Evolutionary conservation across 1,140 invertebrate genomes (phyloP).

Genomic region (Bradynema listronoti): DNA sequence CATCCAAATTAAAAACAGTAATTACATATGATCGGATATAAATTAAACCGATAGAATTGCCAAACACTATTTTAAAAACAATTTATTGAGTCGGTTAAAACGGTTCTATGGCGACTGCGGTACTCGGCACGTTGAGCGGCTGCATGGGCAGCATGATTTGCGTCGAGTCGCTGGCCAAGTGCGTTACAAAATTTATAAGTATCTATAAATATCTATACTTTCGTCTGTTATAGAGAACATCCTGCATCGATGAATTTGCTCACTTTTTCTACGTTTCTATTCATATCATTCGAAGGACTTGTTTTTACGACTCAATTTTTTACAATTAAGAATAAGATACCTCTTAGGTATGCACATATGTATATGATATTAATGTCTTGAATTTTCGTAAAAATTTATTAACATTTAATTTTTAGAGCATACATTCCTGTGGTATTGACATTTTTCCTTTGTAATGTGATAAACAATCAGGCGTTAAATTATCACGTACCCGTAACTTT

Average conservation of each 20-base stretch:
- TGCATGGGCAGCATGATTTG: constrained; percentile 54
- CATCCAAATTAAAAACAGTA: too few relatives aligned
- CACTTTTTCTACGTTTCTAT: constrained; percentile 83
- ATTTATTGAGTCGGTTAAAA: too few relatives aligned
- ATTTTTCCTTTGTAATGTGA: constrained; percentile 84
- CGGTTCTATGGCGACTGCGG: constrained; percentile 38
- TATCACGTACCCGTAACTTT: constrained; percentile 96
- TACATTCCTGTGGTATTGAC: constrained; percentile 78
- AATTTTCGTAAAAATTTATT: constrained; percentile 8
- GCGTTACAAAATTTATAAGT: constrained; percentile 6
- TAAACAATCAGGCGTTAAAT: constrained; percentile 90
- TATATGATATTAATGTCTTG: constrained; percentile 9
- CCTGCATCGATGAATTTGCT: constrained; percentile 84
- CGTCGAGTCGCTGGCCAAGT: constrained; percentile 55
- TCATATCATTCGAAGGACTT: constrained; percentile 84
- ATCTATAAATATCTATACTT: not conserved
- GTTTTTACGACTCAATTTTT: constrained; percentile 79
- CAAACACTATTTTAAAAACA: too few relatives aligned
- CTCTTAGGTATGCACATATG: constrained; percentile 59
- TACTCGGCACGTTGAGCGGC: constrained; percentile 45
- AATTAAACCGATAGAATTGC: too few relatives aligned
- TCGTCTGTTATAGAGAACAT: constrained; percentile 68
- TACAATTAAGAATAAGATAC: constrained; percentile 66
- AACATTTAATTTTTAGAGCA: constrained; percentile 64
- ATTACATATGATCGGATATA: too few relatives aligned